These are phyloP conservation scores for Myotis findleyi DNA, from an alignment of 2,797 vertebrate species.

Conservation along the genomic window DNA sequence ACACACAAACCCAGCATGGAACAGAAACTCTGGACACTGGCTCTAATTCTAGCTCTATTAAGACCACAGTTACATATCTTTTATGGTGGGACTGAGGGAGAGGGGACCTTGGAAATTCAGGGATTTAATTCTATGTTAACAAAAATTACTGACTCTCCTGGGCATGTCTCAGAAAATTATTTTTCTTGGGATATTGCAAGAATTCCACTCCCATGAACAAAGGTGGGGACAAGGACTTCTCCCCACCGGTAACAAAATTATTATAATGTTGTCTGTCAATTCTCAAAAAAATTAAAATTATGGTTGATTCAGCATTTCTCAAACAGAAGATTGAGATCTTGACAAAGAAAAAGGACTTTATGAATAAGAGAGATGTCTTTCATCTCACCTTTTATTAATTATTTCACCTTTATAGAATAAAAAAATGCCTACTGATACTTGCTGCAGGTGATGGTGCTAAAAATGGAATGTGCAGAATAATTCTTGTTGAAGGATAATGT, in stretches of 20 bases:
- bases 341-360: not conserved
- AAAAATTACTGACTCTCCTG: not conserved
- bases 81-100: not conserved
- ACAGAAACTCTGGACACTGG: not conserved
- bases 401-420: conserved; percentile 7
- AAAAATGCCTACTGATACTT: not conserved
- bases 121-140: not conserved
- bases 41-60: not conserved
- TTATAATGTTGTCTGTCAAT: not conserved
- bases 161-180: not conserved
- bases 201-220: not conserved
- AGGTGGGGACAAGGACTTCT: not conserved
- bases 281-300: not conserved
- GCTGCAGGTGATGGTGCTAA: not conserved
- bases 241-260: not conserved
- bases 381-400: not conserved
- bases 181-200: not conserved
- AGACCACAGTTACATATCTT: not conserved
- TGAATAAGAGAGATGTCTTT: not conserved
- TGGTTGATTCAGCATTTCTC: not conserved
- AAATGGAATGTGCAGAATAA: not conserved
- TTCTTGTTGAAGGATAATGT: not conserved
- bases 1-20: not conserved
- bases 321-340: conserved; percentile 9
- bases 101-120: not conserved